Percentiles rank a stretch among this genome's conserved stretches.
phyloP scores from a whole-genome alignment of 2,797 vertebrate species.

The Rallus crepitans region DNA sequence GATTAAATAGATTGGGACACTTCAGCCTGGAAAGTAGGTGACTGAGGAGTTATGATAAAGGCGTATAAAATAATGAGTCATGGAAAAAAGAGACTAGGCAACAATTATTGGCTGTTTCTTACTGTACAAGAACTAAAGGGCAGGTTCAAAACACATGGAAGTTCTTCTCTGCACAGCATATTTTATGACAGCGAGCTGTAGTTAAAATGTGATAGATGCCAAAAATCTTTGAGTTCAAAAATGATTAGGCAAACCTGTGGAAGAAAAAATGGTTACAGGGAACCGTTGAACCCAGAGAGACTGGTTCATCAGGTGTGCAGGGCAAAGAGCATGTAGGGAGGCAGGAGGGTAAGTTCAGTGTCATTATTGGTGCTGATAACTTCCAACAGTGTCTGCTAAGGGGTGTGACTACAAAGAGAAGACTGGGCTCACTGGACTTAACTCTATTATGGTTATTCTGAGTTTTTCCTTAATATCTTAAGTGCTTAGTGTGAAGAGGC shows the following conservation, averaged over 20 bases:
- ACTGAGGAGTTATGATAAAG: slow-evolving; percentile 15
- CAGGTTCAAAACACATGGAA: not conserved
- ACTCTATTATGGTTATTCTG: not conserved
- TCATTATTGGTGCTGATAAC: not conserved
- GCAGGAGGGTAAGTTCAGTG: not conserved
- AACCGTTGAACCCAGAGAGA: not conserved
- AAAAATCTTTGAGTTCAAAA: not conserved
- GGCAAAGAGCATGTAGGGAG: not conserved
- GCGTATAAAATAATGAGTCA: not conserved
- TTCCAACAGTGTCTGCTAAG: not conserved
- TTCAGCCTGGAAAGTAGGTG: slow-evolving; percentile 14
- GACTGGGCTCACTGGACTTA: not conserved
- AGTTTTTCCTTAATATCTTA: not conserved
- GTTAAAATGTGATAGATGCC: not conserved
- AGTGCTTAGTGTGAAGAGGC: not conserved
- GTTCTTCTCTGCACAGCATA: not conserved
- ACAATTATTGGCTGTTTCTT: slow-evolving; percentile 8
- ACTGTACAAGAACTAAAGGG: not conserved
- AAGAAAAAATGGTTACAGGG: not conserved
- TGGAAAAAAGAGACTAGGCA: not conserved
- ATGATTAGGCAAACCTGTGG: not conserved
- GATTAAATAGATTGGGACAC: not conserved
- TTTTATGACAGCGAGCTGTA: not conserved
- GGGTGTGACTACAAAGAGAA: not conserved
- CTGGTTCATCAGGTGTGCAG: not conserved